Evolutionary conservation across 2,888 invertebrate species (phyloP), one percentile per base, ranked within the genome.

Genomic region (Drosophila limbata): DNA sequence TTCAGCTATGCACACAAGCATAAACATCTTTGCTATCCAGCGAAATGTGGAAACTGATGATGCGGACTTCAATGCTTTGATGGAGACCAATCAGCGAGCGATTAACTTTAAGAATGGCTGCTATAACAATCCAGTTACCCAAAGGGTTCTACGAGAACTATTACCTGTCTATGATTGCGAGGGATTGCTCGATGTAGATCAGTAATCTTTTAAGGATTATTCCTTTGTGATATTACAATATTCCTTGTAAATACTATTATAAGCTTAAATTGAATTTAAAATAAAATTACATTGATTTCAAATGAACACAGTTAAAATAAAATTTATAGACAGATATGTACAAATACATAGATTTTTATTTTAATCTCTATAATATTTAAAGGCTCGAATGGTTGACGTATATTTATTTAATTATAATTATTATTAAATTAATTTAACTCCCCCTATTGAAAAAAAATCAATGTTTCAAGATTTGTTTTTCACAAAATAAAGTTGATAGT

Each of bases 1-100:
- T 37, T 17, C 10, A 92, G 92, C 90, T 17, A 88, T 92, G 28
- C 88, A 90, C 40, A 89, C 91, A 1, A 88, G 89, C 10, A 83
- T 90, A 42, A 66, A 85, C 1, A 77, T 92, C 3, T 87, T 90
- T 44, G 83, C 92, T 1, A 70, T 92, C 0, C 90, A 91, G 70
- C 79, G 92, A 0, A 92, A 91, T 72, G 87, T 89, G 17, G 80
- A 92, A 39, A 89, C 89, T 1, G 89, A 82, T 0, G 90, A 92
- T 80, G 92, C 92, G 3, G 92, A 92, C 51, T 91, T 92, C 28
- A 82, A 90, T 57, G 90, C 92, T 0, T 53, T 93, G 10, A 90
- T 92, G 90, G 84, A 89, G 35, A 79, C 56, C 4, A 77, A 90
- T 71, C 88, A 91, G 55, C 77, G 90, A 2, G 89, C 89, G 0